Percentiles rank a stretch among this genome's conserved stretches.
Conservation (phyloP, 2,797 vertebrate species). For the Enteromius afrohamiltoni region DNA sequence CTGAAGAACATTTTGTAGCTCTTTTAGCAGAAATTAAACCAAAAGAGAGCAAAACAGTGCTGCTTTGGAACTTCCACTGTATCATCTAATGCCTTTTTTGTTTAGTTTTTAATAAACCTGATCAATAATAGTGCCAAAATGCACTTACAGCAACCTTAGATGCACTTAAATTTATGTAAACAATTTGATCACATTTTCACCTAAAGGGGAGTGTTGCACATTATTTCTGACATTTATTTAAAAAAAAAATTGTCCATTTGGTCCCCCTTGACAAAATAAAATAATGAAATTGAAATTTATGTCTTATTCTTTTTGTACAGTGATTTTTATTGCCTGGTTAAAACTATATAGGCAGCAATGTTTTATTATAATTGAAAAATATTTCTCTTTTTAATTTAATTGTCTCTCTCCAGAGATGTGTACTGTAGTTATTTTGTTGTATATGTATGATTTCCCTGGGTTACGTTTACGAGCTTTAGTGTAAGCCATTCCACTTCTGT, state of each 20-base stretch:
- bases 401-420: not conserved
- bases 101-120: not conserved
- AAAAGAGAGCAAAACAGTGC: not conserved
- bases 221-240: slow-evolving; percentile 2
- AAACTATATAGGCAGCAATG: not conserved
- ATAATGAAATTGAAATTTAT: not conserved
- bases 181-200: not conserved
- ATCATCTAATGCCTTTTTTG: not conserved
- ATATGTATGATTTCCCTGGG: not conserved
- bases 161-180: not conserved
- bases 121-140: not conserved
- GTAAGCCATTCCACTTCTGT: slow-evolving; percentile 34
- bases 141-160: slow-evolving; percentile 1
- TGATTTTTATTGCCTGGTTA: not conserved
- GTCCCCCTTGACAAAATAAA: slow-evolving; percentile 14
- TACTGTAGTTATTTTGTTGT: not conserved
- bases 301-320: not conserved
- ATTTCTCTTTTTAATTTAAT: not conserved
- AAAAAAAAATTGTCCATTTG: slow-evolving; percentile 1
- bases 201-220: not conserved
- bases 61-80: not conserved
- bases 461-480: slow-evolving; percentile 19
- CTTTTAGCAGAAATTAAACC: not conserved
- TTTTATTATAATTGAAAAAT: not conserved
- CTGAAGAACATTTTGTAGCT: not conserved